Conservation (phyloP, 2,888 invertebrate genomes). For the Epirrhoe tristata region DNA sequence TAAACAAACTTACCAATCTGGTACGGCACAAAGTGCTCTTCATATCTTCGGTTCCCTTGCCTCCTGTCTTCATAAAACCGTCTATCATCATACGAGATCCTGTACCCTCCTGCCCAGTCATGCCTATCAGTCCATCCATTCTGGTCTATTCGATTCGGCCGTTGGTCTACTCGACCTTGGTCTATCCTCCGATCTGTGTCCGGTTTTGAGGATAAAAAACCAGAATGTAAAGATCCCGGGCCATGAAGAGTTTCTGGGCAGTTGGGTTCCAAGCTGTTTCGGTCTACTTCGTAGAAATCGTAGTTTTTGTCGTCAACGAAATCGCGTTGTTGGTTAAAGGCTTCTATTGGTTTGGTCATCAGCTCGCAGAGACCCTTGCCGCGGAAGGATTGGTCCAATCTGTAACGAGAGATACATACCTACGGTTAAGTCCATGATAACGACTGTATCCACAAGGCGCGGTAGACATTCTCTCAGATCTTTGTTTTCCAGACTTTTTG, state of each 20-base stretch:
- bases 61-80: constrained; percentile 33
- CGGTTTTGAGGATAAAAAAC: constrained; percentile 71
- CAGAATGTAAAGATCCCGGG: constrained; percentile 75
- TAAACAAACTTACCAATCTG: constrained; percentile 83
- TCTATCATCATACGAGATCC: constrained; percentile 57
- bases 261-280: constrained; percentile 88
- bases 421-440: no score
- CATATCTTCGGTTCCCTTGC: constrained; percentile 62
- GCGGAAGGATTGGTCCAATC: constrained; percentile 88
- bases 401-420: constrained; percentile 56
- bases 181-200: constrained; percentile 28
- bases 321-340: constrained; percentile 87
- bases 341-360: constrained; percentile 88
- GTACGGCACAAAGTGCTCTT: constrained; percentile 82
- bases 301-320: constrained; percentile 89
- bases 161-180: constrained; percentile 37
- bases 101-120: constrained; percentile 56
- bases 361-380: constrained; percentile 92
- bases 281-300: constrained; percentile 92
- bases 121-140: constrained; percentile 57
- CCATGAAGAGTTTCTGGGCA: constrained; percentile 78
- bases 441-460: no score
- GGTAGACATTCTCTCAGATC: no score
- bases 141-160: constrained; percentile 38
- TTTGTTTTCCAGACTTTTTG: no score